These are phyloP conservation scores for Syngnathus typhle DNA, from an alignment of 2,113 vertebrate species.

Conservation along the genomic window DNA sequence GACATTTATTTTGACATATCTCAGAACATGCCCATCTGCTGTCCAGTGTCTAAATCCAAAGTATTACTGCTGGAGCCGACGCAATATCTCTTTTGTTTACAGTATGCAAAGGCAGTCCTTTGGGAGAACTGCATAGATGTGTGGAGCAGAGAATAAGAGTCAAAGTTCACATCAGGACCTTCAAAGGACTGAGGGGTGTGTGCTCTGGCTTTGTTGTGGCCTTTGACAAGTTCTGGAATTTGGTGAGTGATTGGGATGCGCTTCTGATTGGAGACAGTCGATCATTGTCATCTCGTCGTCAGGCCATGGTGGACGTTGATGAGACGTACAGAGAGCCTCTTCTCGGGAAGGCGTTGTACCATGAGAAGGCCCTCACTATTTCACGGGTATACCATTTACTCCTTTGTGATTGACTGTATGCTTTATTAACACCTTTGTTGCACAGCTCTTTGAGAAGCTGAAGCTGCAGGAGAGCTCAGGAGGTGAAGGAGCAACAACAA, in stretches of 20 bases:
- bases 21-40: not conserved
- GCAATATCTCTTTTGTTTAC: constrained; percentile 7
- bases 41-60: not conserved
- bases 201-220: constrained; percentile 92
- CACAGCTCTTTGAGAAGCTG: constrained; percentile 87
- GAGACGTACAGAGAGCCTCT: constrained; percentile 94
- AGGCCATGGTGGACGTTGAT: constrained; percentile 97
- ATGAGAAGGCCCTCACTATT: constrained; percentile 87
- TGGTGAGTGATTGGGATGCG: constrained; percentile 70
- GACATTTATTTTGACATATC: not conserved
- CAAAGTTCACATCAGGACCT: constrained; percentile 91
- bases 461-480: constrained; percentile 75
- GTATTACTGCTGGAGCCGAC: not conserved
- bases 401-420: too few species aligned
- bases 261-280: not conserved
- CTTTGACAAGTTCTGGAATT: constrained; percentile 99
- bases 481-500: constrained; percentile 5
- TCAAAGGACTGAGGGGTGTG: constrained; percentile 92
- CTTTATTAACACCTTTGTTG: not conserved
- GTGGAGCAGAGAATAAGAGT: constrained; percentile 84
- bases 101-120: constrained; percentile 88
- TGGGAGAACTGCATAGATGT: constrained; percentile 88
- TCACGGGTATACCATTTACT: constrained; percentile 70
- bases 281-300: not conserved
- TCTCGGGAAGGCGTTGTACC: constrained; percentile 84